Percentiles rank a stretch among this genome's conserved stretches.
These are phyloP conservation scores for Esox niger DNA, from an alignment of 2,113 vertebrate species.

Conservation along the genomic window DNA sequence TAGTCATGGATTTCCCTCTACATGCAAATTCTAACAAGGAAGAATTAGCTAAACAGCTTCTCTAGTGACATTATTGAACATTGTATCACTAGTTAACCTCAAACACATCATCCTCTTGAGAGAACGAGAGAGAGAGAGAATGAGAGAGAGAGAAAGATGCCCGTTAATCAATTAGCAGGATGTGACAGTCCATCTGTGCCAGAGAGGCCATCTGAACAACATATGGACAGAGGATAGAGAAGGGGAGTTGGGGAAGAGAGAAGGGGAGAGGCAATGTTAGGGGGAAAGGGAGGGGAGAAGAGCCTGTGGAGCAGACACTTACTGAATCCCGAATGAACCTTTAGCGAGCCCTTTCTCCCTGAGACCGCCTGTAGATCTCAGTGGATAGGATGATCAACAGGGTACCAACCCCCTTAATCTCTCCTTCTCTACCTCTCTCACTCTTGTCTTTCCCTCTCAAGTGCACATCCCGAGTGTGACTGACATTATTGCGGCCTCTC, in stretches of 20 bases:
- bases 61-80: no score
- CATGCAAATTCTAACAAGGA: background rate
- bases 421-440: no score
- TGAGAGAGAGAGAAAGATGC: background rate
- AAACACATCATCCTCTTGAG: no score
- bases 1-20: background rate
- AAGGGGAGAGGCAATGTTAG: no score
- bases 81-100: no score
- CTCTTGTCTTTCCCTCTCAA: background rate
- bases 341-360: background rate
- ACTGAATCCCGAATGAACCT: no score
- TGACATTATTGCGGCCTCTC: constrained; percentile 2
- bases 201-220: constrained; percentile 2
- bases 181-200: constrained; percentile 9
- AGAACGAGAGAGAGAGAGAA: no score
- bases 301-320: no score
- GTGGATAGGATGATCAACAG: no score
- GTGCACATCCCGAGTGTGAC: constrained; percentile 9
- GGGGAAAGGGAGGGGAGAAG: no score
- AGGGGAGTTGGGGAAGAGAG: constrained; percentile 7
- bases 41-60: background rate
- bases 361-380: no score
- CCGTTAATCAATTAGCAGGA: constrained; percentile 23
- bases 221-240: background rate
- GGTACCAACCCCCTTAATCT: no score